Base-by-base conservation (phyloP, 2,888 invertebrate genomes). In the Craniophora ligustri region DNA sequence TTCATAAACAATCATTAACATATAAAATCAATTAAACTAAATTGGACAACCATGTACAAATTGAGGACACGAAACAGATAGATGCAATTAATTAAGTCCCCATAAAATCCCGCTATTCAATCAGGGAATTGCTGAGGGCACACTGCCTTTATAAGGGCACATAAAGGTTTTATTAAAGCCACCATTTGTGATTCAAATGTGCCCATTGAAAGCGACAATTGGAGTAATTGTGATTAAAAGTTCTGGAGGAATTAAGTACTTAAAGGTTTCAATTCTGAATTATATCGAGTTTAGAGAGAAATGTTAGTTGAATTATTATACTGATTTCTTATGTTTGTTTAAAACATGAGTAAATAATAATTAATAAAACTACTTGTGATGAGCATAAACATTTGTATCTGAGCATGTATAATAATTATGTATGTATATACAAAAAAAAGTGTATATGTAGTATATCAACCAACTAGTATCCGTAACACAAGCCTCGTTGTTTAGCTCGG, bases 111-210 rank as follows among this genome's bases (percentile, higher is more conserved):
- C 32, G 49, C 51, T 44, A 68, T 77, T 72, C 71, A 71, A 77
- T 78, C 72, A 60, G 59, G 45, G 42, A 67, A 68, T 63, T 62
- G 57, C 47, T 40, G 40, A 68, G 61, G 48, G n/a, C n/a, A 62
- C 47, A 48, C 48, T 42, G 59, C 56, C 42, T 69, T 63, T 71
- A 61, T 54, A 61, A 70, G 62, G 63, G 47, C 49, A 36, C 39
- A 62, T 73, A 64, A 65, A 62, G 59, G 53, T 74, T 76, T 72
- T 67, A 73, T 65, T 68, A 67, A 75, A 67, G 48, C 63, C 36
- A 39, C 53, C 54, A 74, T 78, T 76, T 76, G 70, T 73, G 66
- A 68, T 77, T 73, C 66, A 72, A 71, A 77, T 76, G 45, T 63
- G 38, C 13, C 49, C 42, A 65, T 50, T 47, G 32, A 61, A 61